Base-by-base conservation (phyloP, 2,888 invertebrate species). In the Agonopterix heracliana region DNA sequence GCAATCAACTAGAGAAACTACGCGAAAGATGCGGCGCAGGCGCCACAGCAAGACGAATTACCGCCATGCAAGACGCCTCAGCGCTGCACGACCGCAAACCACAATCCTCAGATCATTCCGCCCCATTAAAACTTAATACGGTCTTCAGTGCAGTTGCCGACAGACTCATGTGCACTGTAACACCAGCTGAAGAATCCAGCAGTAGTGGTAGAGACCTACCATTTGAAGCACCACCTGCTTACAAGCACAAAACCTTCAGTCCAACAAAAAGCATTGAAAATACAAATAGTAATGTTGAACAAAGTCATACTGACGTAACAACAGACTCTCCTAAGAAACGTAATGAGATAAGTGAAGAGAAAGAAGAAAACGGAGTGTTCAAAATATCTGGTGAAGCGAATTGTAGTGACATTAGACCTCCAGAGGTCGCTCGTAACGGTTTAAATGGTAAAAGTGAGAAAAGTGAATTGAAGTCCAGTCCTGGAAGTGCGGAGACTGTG, bases 51-150 rank as follows among this genome's bases (percentile, higher is more conserved):
- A 91, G 93, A 49, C 93, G 94, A 65, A 93, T 96, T 56, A 89
- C 91, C 0, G 94, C 95, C 5, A 96, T 96, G 95, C 94, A 95
- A 64, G 94, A 95, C 52, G 95, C 95, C 0, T 93, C 94, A 0
- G 89, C 90, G 34, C 74, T 90, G 8, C 89, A 90, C 45, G 92
- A 92, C 12, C 66, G 78, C 35, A 87, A 82, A 57, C 89, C 90
- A 1, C 77, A 89, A n/a, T 69, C 87, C 0, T 81, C 85, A 41
- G 90, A 84, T 50, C 26, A 26, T 3, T 84, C 83, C 44, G 87
- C 83, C 9, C 90, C 83, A 0, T 65, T 85, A 0, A 88, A 89
- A 67, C 79, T 90, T 0, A 90, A 90, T 64, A 89, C 86, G 34
- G 89, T 90, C 1, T 86, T 90, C 63, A 89, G 89, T 48, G 89